Conservation (phyloP, 2,888 invertebrate genomes). For the Blera fallax region DNA sequence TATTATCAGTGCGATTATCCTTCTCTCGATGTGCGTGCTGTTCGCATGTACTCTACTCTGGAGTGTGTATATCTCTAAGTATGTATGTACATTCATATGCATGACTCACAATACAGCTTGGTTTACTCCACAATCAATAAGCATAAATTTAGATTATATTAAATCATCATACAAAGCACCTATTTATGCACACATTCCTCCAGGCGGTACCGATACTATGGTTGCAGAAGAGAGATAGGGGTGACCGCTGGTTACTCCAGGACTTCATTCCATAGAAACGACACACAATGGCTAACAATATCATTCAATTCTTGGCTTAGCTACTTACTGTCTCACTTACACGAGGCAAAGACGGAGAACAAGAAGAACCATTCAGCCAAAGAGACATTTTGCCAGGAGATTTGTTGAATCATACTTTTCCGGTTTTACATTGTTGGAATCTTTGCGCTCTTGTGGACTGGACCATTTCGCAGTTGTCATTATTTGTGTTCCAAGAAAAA, state of each 20-base stretch:
- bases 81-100: background rate
- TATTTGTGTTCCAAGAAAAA: slow-evolving; percentile 2
- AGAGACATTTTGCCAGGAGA: slow-evolving; percentile 48
- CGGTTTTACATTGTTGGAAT: slow-evolving; percentile 41
- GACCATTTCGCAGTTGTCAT: background rate
- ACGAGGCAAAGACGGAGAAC: background rate
- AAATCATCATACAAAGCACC: slow-evolving; percentile 69
- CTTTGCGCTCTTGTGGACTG: background rate
- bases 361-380: slow-evolving; percentile 18
- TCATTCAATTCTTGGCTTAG: slow-evolving; percentile 24
- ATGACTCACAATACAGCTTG: slow-evolving; percentile 5
- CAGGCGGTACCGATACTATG: background rate
- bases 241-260: background rate
- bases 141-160: slow-evolving; percentile 69
- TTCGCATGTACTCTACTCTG: background rate
- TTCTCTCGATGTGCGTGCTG: slow-evolving; percentile 16
- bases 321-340: slow-evolving; percentile 17
- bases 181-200: slow-evolving; percentile 52
- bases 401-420: slow-evolving; percentile 63
- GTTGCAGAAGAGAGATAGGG: background rate
- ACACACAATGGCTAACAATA: slow-evolving; percentile 1
- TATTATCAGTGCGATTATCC: slow-evolving; percentile 58
- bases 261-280: background rate
- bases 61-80: background rate
- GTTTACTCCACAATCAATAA: slow-evolving; percentile 62